Evolutionary conservation across 64 coral and sea anemone genomes (phyloP), one percentile per base, ranked within the genome.

Genomic region (Montipora efflorescens): DNA sequence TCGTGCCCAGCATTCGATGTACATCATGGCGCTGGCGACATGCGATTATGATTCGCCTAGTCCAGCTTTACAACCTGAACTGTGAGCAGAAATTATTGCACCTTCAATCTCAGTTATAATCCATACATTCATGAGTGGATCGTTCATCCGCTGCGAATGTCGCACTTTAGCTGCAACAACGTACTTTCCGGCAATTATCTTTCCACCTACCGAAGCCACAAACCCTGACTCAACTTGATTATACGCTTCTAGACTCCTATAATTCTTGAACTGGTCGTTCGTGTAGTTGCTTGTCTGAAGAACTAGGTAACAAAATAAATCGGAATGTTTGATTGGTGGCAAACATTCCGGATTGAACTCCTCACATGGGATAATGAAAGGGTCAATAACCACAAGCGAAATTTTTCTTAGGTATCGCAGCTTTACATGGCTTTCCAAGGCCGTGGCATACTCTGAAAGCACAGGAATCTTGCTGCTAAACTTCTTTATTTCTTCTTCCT

Each of bases 161-260:
- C 93, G 47, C 44, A 90, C 87, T 83, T 94, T 94, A 59, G 77
- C 87, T 20, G 73, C 75, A 57, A 95, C 89, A 71, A 95, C 81
- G 78, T 87, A 71, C 75, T 95, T 95, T 16, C 75, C 47, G 53
- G 72, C 66, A 67, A 95, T 67, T 44, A 75, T 28, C 36, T 81
- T 75, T 6, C 89, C 89, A 61, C 21, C 44, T 5, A 95, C 88
- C 3, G 67, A 83, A 67, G 87, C 79, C 74, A 95, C 80, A 90
- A 90, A 95, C 19, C 92, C 93, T 5, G 88, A 90, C 13, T 86
- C 88, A 13, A 95, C 80, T 91, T 95, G 88, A 48, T 95, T 95
- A 25, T 91, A 95, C 9, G 89, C 88, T 78, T 91, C 50, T 16
- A 95, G 59, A 87, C 80, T 95, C 23, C 78, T 95, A 66, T 70